Base-by-base conservation (phyloP, 2,888 invertebrate species). In the Lithophane semibrunnea region DNA sequence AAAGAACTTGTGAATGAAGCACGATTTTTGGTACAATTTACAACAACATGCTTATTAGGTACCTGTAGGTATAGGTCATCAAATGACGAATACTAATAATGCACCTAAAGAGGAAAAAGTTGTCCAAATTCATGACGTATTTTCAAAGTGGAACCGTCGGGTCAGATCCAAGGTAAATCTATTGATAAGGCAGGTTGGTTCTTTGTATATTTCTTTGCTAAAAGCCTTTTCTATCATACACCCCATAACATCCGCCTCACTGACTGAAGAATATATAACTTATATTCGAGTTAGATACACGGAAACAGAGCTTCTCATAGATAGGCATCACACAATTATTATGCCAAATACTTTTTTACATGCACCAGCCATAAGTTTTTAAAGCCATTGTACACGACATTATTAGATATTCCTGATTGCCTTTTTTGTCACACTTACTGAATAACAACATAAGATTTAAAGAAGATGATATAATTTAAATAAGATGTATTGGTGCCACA, bases 401-500 rank as follows among this genome's bases (percentile, higher is more conserved):
- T 79, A 72, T 65, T 60, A 77, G 37, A 65, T 84, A 73, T 68
- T 73, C 54, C 18, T 61, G 75, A 77, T 84, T 77, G 49, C 8
- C 49, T 81, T 84, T 84, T 84, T 84, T 84, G 76, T 74, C 69
- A 44, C 37, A 63, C 60, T 74, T 61, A 64, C 58, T 54, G 64
- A 85, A 80, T 77, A 75, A 72, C 52, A 80, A 80, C 73, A 77
- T 68, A 16, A 86, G 64, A 81, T 74, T 81, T 73, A 63, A 67
- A 71, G 67, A 76, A 65, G 72, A 81, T 66, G 49, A 80, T 84
- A 64, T 75, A 44, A 47, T 49, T 69, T 71, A 63, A 77, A 72
- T 61, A 82, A 66, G 84, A 84, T 83, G 65, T 85, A 87, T 87
- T 49, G 61, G 65, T 68, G 61, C 77, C 66, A 56, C 77, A 75